A percentile compares a stretch with the other conserved stretches of the same genome.
phyloP scores from a whole-genome alignment of 2,888 invertebrate species.

The Lithophane ornitopus region DNA sequence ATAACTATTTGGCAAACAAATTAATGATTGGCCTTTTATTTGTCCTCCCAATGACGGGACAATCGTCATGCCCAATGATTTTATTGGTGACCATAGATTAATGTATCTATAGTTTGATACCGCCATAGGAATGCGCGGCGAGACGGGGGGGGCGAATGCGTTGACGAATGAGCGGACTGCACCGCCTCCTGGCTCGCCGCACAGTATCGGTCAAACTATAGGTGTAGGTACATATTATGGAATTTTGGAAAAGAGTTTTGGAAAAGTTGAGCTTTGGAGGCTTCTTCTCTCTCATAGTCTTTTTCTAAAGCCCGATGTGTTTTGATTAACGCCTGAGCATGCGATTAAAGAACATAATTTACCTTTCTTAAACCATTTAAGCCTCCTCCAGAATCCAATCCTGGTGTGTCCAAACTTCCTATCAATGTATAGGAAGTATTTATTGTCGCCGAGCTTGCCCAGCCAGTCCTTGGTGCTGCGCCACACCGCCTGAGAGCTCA shows the following conservation, averaged over 20 bases:
- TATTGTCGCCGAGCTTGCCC: constrained; percentile 83
- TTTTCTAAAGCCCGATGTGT: neutral
- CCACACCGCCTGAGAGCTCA: constrained; percentile 87
- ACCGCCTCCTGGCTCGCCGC: too few relatives aligned
- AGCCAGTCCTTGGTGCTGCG: constrained; percentile 85
- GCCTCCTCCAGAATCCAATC: constrained; percentile 91
- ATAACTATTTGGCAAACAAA: neutral
- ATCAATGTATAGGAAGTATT: constrained; percentile 88
- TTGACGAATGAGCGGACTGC: too few relatives aligned
- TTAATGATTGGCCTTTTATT: neutral
- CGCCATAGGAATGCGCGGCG: too few relatives aligned
- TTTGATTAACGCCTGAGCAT: neutral
- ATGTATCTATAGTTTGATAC: too few relatives aligned
- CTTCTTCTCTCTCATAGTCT: neutral
- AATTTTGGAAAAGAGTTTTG: neutral
- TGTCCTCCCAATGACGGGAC: neutral
- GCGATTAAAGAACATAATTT: constrained; percentile 12
- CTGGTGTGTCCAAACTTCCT: constrained; percentile 90
- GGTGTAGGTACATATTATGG: neutral
- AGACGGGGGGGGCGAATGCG: too few relatives aligned
- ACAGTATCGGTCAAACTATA: too few relatives aligned
- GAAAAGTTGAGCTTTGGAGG: neutral
- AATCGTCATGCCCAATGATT: neutral
- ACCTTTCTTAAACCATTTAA: constrained; percentile 90
- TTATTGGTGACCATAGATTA: neutral